A percentile compares a stretch with the other conserved stretches of the same genome.
Evolutionary conservation across 2,113 vertebrate species (phyloP).

Genomic region (Fukomys damarensis): DNA sequence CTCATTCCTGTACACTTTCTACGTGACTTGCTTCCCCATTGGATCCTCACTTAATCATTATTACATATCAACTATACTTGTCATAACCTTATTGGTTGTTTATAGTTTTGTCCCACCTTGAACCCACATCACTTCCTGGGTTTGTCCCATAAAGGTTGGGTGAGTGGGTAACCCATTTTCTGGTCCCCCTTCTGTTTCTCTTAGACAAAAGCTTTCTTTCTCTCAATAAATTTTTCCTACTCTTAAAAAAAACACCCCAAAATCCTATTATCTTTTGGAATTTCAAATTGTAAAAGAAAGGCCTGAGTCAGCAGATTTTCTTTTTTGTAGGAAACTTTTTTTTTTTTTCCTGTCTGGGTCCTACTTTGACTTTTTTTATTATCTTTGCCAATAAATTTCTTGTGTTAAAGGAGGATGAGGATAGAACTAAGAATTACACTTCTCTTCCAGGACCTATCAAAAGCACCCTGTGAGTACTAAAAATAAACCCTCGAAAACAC

Average conservation of each 20-base stretch:
- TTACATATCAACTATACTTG: too few relatives aligned
- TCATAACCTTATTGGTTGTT: too few relatives aligned
- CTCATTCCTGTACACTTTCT: too few relatives aligned
- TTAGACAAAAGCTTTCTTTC: too few relatives aligned
- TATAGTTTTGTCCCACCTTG: too few relatives aligned
- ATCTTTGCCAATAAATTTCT: slow-evolving; percentile 1
- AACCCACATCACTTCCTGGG: too few relatives aligned
- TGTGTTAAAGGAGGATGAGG: not conserved
- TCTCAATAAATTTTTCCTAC: too few relatives aligned
- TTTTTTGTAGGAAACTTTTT: not conserved
- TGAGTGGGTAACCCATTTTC: too few relatives aligned
- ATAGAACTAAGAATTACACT: not conserved
- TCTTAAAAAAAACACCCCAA: not conserved
- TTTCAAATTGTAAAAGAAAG: not conserved
- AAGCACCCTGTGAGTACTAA: not conserved
- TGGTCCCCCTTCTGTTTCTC: too few relatives aligned
- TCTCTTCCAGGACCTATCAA: not conserved
- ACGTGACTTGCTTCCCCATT: too few relatives aligned
- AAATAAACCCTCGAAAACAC: not conserved
- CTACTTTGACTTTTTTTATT: not conserved
- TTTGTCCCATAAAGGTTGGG: too few relatives aligned
- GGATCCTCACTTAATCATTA: too few relatives aligned
- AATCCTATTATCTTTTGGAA: not conserved
- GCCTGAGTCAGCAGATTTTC: not conserved
- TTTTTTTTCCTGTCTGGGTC: not conserved